Conservation (phyloP, 2,113 vertebrate species). For the Nansenia antarctica region DNA sequence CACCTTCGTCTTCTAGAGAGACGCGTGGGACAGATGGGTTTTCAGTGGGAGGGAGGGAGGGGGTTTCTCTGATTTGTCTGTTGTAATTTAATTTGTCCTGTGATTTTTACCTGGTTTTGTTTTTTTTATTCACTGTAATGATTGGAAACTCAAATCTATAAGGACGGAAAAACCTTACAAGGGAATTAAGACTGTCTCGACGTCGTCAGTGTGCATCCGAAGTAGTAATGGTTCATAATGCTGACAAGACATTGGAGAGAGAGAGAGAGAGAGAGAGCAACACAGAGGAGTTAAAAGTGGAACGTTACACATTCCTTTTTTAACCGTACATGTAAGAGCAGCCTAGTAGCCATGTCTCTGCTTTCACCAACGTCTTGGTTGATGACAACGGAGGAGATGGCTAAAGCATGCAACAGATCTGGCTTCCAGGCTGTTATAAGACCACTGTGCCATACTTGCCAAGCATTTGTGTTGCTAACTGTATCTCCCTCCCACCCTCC, state of each 20-base stretch:
- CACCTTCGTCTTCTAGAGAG: not conserved
- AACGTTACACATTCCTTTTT: not conserved
- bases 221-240: not conserved
- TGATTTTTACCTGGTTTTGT: conserved; percentile 44
- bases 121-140: conserved; percentile 9
- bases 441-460: conserved; percentile 64
- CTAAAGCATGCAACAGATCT: not conserved
- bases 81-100: conserved; percentile 25
- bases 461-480: conserved; percentile 73
- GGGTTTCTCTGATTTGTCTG: conserved; percentile 2
- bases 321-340: not conserved
- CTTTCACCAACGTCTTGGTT: not conserved
- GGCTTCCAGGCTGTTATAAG: not conserved
- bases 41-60: conserved; percentile 2
- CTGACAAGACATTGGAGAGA: not conserved
- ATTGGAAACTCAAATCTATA: conserved; percentile 23
- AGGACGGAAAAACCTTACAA: conserved; percentile 16
- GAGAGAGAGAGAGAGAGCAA: not conserved
- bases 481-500: conserved; percentile 65
- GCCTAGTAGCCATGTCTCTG: not conserved
- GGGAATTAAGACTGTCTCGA: conserved; percentile 12
- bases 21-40: not conserved
- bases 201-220: not conserved
- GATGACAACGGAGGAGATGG: no score
- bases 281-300: not conserved